phyloP scores from a whole-genome alignment of 1,140 invertebrate species.

The Venturia canescens region DNA sequence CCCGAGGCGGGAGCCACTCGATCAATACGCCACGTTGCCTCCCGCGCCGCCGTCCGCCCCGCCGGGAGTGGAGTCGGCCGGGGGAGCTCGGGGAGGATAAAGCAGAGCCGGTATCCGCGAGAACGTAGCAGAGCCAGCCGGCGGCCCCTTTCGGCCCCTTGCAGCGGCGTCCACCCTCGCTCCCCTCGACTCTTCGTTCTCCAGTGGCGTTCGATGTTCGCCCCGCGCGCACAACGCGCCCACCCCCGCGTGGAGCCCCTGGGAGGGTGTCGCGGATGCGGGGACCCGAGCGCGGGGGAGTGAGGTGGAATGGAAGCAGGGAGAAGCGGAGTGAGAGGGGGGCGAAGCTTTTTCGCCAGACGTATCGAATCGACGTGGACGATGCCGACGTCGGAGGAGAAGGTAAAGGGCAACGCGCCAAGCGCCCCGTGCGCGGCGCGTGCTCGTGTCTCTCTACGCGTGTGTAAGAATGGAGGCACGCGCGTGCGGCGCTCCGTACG shows the following conservation, averaged over 20 bases:
- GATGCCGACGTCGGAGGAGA: slow-evolving; percentile 55
- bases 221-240: slow-evolving; percentile 4
- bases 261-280: neutral
- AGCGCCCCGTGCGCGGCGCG: too few relatives aligned
- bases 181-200: slow-evolving; percentile 1
- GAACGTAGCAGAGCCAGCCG: slow-evolving; percentile 29
- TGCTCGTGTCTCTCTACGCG: too few relatives aligned
- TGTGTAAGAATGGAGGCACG: neutral
- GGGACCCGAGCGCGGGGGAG: slow-evolving; percentile 22
- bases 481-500: neutral
- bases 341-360: slow-evolving; percentile 64
- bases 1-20: slow-evolving; percentile 71
- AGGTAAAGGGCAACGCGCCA: slow-evolving; percentile 62
- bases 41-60: slow-evolving; percentile 61
- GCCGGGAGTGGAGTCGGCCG: slow-evolving; percentile 11
- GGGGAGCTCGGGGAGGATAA: neutral
- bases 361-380: slow-evolving; percentile 64
- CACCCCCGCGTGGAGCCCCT: slow-evolving; percentile 55
- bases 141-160: slow-evolving; percentile 16
- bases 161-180: slow-evolving; percentile 24
- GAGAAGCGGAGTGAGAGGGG: slow-evolving; percentile 60
- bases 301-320: slow-evolving; percentile 54
- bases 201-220: slow-evolving; percentile 8
- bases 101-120: slow-evolving; percentile 20
- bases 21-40: slow-evolving; percentile 76